A percentile compares a stretch with the other conserved stretches of the same genome.
Evolutionary conservation across 2,113 vertebrate species (phyloP).

Genomic region (Hippopotamus amphibius): DNA sequence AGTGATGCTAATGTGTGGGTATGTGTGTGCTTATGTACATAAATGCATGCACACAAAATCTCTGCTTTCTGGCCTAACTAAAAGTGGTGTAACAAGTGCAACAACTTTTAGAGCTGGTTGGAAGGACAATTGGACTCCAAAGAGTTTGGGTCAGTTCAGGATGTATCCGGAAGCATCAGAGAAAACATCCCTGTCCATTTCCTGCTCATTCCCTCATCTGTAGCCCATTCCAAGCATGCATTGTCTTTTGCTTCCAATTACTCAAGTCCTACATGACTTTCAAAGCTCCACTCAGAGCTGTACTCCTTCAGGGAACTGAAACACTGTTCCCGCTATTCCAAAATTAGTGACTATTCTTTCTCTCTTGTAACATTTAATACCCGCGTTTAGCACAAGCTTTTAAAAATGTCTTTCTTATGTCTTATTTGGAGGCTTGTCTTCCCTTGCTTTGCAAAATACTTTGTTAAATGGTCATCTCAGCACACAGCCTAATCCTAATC

Average conservation of each 20-base stretch:
- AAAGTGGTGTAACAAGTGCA: neutral
- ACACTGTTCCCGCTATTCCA: neutral
- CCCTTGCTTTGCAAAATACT: neutral
- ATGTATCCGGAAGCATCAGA: neutral
- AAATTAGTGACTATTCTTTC: neutral
- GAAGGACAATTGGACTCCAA: neutral
- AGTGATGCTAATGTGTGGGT: neutral
- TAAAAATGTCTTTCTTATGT: too few relatives aligned
- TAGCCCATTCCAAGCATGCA: neutral
- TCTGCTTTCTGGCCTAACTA: neutral
- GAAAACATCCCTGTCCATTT: neutral
- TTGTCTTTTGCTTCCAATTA: neutral
- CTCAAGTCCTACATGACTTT: neutral
- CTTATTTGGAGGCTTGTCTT: neutral
- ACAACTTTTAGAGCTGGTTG: neutral
- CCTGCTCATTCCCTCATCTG: neutral
- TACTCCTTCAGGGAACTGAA: neutral
- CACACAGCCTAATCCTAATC: neutral
- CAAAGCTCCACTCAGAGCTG: neutral
- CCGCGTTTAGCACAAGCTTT: neutral
- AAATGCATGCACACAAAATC: neutral
- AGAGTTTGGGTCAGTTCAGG: neutral
- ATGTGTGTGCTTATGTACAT: neutral
- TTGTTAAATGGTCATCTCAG: neutral
- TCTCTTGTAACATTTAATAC: neutral